A percentile compares a stretch with the other conserved stretches of the same genome.
phyloP scores from a whole-genome alignment of 2,113 vertebrate genomes.

The Gallinago media region DNA sequence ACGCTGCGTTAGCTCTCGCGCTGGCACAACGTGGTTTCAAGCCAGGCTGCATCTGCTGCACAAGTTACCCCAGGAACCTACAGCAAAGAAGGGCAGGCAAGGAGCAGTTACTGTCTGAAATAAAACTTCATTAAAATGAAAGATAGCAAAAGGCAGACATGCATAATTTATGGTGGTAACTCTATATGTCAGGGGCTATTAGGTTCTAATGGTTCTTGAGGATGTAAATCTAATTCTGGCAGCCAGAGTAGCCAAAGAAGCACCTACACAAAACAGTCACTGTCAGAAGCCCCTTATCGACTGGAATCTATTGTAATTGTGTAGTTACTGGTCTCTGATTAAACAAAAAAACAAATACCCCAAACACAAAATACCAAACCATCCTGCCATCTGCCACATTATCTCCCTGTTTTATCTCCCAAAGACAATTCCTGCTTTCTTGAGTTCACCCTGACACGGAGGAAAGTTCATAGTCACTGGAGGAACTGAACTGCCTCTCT shows the following conservation, averaged over 20 bases:
- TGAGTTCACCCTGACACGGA: slow-evolving; percentile 78
- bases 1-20: background rate
- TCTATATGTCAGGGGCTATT: slow-evolving; percentile 35
- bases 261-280: slow-evolving; percentile 40
- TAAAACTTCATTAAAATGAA: slow-evolving; percentile 64
- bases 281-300: slow-evolving; percentile 54
- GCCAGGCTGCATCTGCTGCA: slow-evolving; percentile 43
- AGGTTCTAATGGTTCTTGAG: slow-evolving; percentile 37
- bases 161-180: slow-evolving; percentile 58
- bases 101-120: slow-evolving; percentile 39
- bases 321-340: slow-evolving; percentile 43
- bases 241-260: slow-evolving; percentile 39
- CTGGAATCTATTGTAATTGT: slow-evolving; percentile 45
- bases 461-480: slow-evolving; percentile 88
- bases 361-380: slow-evolving; percentile 35
- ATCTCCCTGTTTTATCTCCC: slow-evolving; percentile 1
- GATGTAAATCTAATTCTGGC: slow-evolving; percentile 37
- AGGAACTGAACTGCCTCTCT: slow-evolving; percentile 90
- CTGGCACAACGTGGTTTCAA: background rate
- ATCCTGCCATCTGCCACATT: slow-evolving; percentile 43
- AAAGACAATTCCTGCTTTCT: background rate
- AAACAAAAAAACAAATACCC: background rate
- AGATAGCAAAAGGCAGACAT: slow-evolving; percentile 59
- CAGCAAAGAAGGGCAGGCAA: slow-evolving; percentile 52
- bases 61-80: slow-evolving; percentile 39